phyloP scores from a whole-genome alignment of 1,140 invertebrate species.

The Drosophila santomea region DNA sequence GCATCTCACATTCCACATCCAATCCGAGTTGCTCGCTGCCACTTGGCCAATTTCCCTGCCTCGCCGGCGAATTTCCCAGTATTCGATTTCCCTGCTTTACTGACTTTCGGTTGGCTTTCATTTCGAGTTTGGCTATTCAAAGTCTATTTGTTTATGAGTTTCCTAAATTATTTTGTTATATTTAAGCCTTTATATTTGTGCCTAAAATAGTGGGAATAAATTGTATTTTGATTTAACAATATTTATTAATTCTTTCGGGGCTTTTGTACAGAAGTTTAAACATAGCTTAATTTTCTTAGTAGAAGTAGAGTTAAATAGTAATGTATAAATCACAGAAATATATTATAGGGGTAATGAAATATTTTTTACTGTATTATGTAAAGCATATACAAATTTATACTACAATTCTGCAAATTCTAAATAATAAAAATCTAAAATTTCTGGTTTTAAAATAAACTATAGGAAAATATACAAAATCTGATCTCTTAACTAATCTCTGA shows the following conservation, averaged over 20 bases:
- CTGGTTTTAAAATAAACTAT: too few relatives aligned
- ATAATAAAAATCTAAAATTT: too few relatives aligned
- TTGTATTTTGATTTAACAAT: background rate
- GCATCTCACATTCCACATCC: slow-evolving; percentile 37
- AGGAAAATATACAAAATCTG: too few relatives aligned
- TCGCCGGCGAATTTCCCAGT: slow-evolving; percentile 11
- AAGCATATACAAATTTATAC: too few relatives aligned
- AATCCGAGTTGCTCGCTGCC: slow-evolving; percentile 24
- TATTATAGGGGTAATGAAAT: too few relatives aligned
- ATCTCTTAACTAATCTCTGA: too few relatives aligned
- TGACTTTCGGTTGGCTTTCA: background rate
- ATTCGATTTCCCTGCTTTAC: slow-evolving; percentile 2
- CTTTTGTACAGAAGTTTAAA: too few relatives aligned
- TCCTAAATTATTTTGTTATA: background rate
- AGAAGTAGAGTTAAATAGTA: too few relatives aligned
- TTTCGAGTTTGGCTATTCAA: background rate
- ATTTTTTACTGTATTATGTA: too few relatives aligned
- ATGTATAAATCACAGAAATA: too few relatives aligned
- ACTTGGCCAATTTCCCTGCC: slow-evolving; percentile 17
- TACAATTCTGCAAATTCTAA: too few relatives aligned
- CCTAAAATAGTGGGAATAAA: background rate
- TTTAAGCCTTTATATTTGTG: background rate
- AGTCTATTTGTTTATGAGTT: slow-evolving; percentile 5
- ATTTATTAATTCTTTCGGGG: background rate
- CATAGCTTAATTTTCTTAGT: too few relatives aligned